Percentiles rank a stretch among this genome's conserved stretches.
Evolutionary conservation across 1,140 invertebrate species (phyloP).

Genomic region (Drosophila repletoides): DNA sequence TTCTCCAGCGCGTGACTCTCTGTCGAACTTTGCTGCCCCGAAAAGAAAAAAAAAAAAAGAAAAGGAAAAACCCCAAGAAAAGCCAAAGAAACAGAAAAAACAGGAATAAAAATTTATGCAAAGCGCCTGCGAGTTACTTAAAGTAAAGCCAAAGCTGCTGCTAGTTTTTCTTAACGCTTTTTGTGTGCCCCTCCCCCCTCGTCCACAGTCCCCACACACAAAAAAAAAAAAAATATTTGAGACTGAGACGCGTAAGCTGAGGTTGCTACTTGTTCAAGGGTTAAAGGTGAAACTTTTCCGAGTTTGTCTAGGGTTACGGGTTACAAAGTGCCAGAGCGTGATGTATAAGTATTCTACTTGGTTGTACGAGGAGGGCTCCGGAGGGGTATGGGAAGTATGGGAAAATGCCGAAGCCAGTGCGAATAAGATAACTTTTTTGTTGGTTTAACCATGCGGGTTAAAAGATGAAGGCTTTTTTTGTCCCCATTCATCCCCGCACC

Average conservation of each 20-base stretch:
- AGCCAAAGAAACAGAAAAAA: constrained; percentile 9
- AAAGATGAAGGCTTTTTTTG: constrained; percentile 8
- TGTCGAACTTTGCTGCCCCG: constrained; percentile 58
- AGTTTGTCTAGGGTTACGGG: constrained; percentile 47
- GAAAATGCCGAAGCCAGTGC: constrained; percentile 14
- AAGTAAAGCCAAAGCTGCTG: constrained; percentile 65
- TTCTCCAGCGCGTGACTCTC: constrained; percentile 74
- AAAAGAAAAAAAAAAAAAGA: constrained; percentile 1
- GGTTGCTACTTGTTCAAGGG: constrained; percentile 45
- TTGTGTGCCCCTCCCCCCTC: too few relatives aligned
- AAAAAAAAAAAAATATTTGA: constrained; percentile 41
- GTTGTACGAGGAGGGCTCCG: too few relatives aligned
- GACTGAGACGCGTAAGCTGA: constrained; percentile 45
- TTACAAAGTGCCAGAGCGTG: constrained; percentile 50
- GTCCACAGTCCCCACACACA: neutral
- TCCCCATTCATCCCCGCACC: constrained; percentile 20
- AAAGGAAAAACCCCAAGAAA: neutral
- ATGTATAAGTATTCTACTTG: constrained; percentile 43
- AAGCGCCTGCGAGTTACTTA: constrained; percentile 75
- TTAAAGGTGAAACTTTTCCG: constrained; percentile 46
- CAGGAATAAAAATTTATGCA: constrained; percentile 72
- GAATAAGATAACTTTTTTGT: constrained; percentile 33
- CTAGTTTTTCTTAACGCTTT: constrained; percentile 28
- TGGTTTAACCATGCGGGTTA: constrained; percentile 2
- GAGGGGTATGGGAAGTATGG: too few relatives aligned